Percentiles rank a stretch among this genome's conserved stretches.
Conservation (phyloP, 2,888 invertebrate genomes). For the Lepidocyrtoides sp. region DNA sequence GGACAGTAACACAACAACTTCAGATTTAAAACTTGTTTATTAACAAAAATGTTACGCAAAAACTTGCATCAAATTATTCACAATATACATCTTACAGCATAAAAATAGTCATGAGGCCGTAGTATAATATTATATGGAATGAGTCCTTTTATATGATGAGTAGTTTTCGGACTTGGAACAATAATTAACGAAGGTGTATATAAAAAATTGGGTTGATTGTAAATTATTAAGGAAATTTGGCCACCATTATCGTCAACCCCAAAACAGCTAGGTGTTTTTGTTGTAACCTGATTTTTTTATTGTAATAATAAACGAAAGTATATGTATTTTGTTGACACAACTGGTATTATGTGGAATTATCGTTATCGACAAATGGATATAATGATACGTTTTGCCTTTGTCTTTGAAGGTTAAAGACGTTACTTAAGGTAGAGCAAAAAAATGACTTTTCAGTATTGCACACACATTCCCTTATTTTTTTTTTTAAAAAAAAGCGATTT, state of each 20-base stretch:
- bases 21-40: slow-evolving; percentile 33
- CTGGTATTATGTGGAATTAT: neutral
- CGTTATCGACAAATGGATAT: neutral
- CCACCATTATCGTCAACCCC: neutral
- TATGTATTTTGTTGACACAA: neutral
- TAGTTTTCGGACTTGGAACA: neutral
- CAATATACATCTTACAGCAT: neutral
- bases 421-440: slow-evolving; percentile 14
- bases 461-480: slow-evolving; percentile 20
- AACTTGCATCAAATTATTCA: neutral
- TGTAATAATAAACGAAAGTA: neutral
- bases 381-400: slow-evolving; percentile 26
- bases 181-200: neutral
- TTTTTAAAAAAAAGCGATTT: neutral
- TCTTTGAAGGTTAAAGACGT: slow-evolving; percentile 46
- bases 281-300: slow-evolving; percentile 23
- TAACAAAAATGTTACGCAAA: neutral
- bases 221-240: slow-evolving; percentile 62
- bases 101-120: neutral
- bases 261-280: neutral
- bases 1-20: neutral
- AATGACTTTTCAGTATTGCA: slow-evolving; percentile 22
- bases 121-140: neutral
- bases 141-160: neutral
- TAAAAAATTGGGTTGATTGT: slow-evolving; percentile 57